These are phyloP conservation scores for Halichoeres trimaculatus DNA, from an alignment of 2,113 vertebrate genomes.

Conservation along the genomic window DNA sequence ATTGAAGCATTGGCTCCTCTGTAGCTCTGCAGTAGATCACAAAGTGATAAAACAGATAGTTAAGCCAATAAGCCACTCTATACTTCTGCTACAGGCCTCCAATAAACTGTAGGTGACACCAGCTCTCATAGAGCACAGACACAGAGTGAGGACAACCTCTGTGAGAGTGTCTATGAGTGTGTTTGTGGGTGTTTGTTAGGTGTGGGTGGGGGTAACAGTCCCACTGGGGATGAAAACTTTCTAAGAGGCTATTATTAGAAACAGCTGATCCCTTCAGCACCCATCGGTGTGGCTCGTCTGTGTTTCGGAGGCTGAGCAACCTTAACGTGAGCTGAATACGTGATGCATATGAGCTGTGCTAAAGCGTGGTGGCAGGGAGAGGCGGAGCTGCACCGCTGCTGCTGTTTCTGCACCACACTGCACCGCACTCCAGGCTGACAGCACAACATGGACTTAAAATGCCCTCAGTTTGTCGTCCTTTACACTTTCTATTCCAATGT, in stretches of 20 bases:
- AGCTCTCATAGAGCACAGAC: constrained; percentile 23
- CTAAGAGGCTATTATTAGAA: constrained; percentile 61
- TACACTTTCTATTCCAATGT: neutral
- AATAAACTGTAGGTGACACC: constrained; percentile 13
- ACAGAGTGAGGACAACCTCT: constrained; percentile 4
- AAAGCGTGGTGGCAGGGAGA: constrained; percentile 4
- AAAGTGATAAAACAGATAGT: constrained; percentile 5
- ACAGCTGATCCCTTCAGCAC: constrained; percentile 45
- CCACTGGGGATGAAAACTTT: constrained; percentile 43
- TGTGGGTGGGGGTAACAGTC: constrained; percentile 19
- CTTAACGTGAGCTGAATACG: constrained; percentile 47
- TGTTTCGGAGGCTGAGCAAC: constrained; percentile 25
- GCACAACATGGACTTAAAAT: constrained; percentile 4
- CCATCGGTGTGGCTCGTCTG: constrained; percentile 28
- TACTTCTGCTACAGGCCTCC: constrained; percentile 10
- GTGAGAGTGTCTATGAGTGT: constrained; percentile 14
- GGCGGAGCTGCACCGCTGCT: constrained; percentile 10
- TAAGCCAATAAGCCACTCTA: constrained; percentile 6
- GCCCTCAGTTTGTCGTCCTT: constrained; percentile 13
- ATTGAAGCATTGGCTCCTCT: neutral
- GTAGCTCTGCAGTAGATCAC: neutral
- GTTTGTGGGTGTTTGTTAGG: constrained; percentile 11
- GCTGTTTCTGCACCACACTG: constrained; percentile 18
- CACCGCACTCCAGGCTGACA: neutral
- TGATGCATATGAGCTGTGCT: constrained; percentile 32